Evolutionary conservation across 2,888 invertebrate genomes (phyloP).

Genomic region (Xylota segnis): DNA sequence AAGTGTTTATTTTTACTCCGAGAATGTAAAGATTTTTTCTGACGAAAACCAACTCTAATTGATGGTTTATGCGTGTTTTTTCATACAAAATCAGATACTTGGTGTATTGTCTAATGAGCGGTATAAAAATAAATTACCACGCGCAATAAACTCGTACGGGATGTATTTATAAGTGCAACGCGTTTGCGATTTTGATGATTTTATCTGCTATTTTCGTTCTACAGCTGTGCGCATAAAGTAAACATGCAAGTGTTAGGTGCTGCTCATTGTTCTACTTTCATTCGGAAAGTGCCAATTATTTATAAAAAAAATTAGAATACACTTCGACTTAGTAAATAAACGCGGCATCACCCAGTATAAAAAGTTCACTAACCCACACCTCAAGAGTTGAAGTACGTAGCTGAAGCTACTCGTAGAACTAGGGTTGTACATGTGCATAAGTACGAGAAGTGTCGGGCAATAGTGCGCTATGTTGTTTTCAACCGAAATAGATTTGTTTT

Average conservation of each 20-base stretch:
- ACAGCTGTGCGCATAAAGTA: conserved; percentile 52
- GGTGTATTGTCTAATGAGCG: conserved; percentile 41
- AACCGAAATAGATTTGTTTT: conserved; percentile 56
- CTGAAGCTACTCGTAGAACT: conserved; percentile 48
- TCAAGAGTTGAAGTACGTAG: conserved; percentile 39
- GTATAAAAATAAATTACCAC: conserved; percentile 65
- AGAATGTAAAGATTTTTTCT: conserved; percentile 32
- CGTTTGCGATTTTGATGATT: conserved; percentile 39
- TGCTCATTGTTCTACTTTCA: conserved; percentile 29
- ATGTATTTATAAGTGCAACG: conserved; percentile 61
- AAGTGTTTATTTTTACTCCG: conserved; percentile 60
- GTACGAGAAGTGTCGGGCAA: conserved; percentile 20
- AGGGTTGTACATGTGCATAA: conserved; percentile 19
- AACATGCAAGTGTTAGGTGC: conserved; percentile 20
- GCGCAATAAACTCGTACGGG: conserved; percentile 39
- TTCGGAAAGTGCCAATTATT: conserved; percentile 42
- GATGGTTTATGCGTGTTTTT: conserved; percentile 12
- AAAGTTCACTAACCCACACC: conserved; percentile 72
- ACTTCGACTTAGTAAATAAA: conserved; percentile 9
- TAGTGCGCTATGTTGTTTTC: conserved; percentile 48
- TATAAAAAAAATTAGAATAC: conserved; percentile 41
- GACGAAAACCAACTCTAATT: conserved; percentile 36
- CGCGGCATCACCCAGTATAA: conserved; percentile 39
- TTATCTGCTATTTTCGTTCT: conserved; percentile 19
- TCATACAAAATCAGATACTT: conserved; percentile 28